Evolutionary conservation across 2,888 invertebrate genomes (phyloP), one percentile per base, ranked within the genome.

Genomic region (Zhengitettix transpicula): DNA sequence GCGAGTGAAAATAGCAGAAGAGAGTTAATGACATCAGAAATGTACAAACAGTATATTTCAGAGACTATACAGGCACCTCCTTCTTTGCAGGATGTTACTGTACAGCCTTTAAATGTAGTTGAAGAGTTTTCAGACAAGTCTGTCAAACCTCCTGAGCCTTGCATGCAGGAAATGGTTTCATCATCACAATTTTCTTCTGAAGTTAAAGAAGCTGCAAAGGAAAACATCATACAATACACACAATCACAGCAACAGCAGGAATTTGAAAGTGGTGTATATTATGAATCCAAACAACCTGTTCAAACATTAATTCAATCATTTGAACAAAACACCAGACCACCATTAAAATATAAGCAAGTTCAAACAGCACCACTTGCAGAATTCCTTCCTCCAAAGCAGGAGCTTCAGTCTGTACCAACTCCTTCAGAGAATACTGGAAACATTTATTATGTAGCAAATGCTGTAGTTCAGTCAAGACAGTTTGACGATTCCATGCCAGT

Each of bases 271-370:
- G 62, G 62, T 14, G 60, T 62, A 12, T 44, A 55, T 17, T 63
- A 64, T 56, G 61, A 63, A 41, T 58, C 65, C 42, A 57, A 53
- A 28, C 55, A 55, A 55, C 60, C 63, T n/a, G 56, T 76, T 2
- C 75, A 73, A 61, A 73, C 73, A 56, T 68, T 84, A 42, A 83
- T 84, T 56, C 75, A 77, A 62, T 78, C 77, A 65, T 84, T 82
- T 65, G 83, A 84, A 66, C 77, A 81, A 66, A 80, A 79, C n/a
- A 75, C 76, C n/a, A 72, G 77, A 69, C 79, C 81, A 1, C 68
- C 74, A 9, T 71, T 80, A 68, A 76, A 77, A 60, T 77, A 77
- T 65, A 79, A 80, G 65, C 77, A 78, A 64, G 73, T 77, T 40
- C 60, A 62, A 42, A 58, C 60, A 44, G 58, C 58, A 14, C 56